These are phyloP conservation scores for Fragum sueziense DNA, from an alignment of 2,888 invertebrate species.

Conservation along the genomic window DNA sequence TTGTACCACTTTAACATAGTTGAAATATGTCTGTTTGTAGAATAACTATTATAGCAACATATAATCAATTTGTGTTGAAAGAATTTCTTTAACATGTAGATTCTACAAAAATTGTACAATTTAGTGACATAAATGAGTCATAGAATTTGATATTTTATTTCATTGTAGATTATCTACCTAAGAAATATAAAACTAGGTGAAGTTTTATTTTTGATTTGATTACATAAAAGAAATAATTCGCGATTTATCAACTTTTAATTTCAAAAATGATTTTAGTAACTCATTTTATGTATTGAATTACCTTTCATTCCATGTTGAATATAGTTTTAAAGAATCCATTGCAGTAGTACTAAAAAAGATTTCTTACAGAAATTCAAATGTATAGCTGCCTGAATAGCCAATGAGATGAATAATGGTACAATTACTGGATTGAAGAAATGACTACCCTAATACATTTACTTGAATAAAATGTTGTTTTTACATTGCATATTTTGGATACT, in stretches of 20 bases:
- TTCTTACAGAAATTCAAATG: not conserved
- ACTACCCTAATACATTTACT: not conserved
- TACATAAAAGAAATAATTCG: too few species aligned
- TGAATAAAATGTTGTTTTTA: not conserved
- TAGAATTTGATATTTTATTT: not conserved
- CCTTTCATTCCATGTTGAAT: too few species aligned
- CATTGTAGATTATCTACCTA: not conserved
- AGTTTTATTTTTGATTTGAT: too few species aligned
- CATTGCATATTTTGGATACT: slow-evolving; percentile 18
- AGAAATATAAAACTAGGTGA: too few species aligned
- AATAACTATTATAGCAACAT: slow-evolving; percentile 12
- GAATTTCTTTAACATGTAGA: too few species aligned
- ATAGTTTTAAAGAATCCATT: not conserved
- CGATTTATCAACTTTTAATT: too few species aligned
- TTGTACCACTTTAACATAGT: slow-evolving; percentile 15
- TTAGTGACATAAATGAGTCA: not conserved
- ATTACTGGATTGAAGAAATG: too few species aligned
- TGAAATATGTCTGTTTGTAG: not conserved
- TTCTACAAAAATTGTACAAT: not conserved
- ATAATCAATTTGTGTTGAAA: slow-evolving; percentile 8
- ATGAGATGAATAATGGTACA: too few species aligned
- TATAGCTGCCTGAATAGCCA: too few species aligned
- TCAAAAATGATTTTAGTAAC: too few species aligned
- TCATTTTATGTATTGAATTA: too few species aligned
- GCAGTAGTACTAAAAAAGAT: not conserved